Evolutionary conservation across 2,888 invertebrate species (phyloP).

Genomic region (Pollenia amentaria): DNA sequence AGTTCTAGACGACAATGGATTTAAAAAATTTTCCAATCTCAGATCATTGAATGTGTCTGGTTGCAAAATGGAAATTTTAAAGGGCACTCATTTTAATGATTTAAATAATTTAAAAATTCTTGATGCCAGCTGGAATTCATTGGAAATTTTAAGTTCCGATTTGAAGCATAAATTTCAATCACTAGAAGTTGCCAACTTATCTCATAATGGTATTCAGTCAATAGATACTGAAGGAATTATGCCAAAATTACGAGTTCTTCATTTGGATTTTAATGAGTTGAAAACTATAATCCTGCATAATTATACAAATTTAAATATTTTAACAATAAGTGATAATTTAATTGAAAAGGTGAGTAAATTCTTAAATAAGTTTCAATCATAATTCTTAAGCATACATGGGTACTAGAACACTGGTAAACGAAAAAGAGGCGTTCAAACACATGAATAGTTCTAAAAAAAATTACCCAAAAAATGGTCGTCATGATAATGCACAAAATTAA

Average conservation of each 20-base stretch:
- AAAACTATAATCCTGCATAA: constrained; percentile 77
- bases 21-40: constrained; percentile 78
- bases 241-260: constrained; percentile 76
- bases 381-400: too few species aligned
- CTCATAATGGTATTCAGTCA: constrained; percentile 78
- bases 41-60: constrained; percentile 79
- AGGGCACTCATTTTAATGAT: constrained; percentile 76
- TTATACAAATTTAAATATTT: constrained; percentile 76
- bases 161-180: constrained; percentile 76
- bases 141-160: constrained; percentile 76
- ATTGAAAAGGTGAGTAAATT: constrained; percentile 77
- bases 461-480: too few species aligned
- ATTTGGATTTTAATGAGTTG: constrained; percentile 80
- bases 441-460: too few species aligned
- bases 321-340: constrained; percentile 79
- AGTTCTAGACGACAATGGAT: constrained; percentile 77
- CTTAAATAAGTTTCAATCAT: neutral
- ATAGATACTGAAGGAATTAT: constrained; percentile 76
- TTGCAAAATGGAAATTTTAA: constrained; percentile 76
- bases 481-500: too few species aligned
- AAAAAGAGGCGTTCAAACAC: too few species aligned
- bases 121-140: constrained; percentile 81
- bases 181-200: constrained; percentile 79
- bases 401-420: too few species aligned
- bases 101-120: constrained; percentile 77